Percentiles rank a stretch among this genome's conserved stretches.
phyloP scores from a whole-genome alignment of 2,888 invertebrate species.

The Cataglyphis livida region DNA sequence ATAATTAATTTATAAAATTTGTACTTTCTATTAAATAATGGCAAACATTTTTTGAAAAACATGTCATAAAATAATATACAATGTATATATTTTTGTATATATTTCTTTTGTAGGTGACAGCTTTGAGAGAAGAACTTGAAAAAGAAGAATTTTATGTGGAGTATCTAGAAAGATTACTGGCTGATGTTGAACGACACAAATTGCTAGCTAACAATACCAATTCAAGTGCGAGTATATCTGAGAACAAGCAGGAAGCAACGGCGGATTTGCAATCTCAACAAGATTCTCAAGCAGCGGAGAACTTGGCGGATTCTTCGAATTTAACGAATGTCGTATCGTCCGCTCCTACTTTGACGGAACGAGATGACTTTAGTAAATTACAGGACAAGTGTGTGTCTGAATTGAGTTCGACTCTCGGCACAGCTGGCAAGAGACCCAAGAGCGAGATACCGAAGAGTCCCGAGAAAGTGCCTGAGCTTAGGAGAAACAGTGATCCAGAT shows the following conservation, averaged over 20 bases:
- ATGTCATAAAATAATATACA: background rate
- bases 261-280: constrained; percentile 73
- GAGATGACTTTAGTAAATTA: constrained; percentile 83
- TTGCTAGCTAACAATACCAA: constrained; percentile 79
- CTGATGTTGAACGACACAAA: constrained; percentile 94
- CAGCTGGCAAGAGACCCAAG: constrained; percentile 81
- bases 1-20: constrained; percentile 15
- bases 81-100: background rate
- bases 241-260: constrained; percentile 84
- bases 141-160: constrained; percentile 97
- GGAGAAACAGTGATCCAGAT: constrained; percentile 86
- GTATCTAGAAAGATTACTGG: constrained; percentile 93
- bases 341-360: constrained; percentile 77
- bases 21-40: background rate
- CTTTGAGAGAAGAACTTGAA: constrained; percentile 94
- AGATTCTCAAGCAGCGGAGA: constrained; percentile 67
- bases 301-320: constrained; percentile 54
- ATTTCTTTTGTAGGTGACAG: constrained; percentile 86
- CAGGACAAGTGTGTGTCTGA: constrained; percentile 86
- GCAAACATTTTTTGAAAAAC: background rate
- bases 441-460: constrained; percentile 84
- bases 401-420: constrained; percentile 82
- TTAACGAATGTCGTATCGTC: constrained; percentile 69
- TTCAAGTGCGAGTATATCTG: constrained; percentile 84
- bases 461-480: constrained; percentile 82